These are phyloP conservation scores for Plectrocnemia conspersa DNA, from an alignment of 1,140 invertebrate genomes.

Conservation along the genomic window DNA sequence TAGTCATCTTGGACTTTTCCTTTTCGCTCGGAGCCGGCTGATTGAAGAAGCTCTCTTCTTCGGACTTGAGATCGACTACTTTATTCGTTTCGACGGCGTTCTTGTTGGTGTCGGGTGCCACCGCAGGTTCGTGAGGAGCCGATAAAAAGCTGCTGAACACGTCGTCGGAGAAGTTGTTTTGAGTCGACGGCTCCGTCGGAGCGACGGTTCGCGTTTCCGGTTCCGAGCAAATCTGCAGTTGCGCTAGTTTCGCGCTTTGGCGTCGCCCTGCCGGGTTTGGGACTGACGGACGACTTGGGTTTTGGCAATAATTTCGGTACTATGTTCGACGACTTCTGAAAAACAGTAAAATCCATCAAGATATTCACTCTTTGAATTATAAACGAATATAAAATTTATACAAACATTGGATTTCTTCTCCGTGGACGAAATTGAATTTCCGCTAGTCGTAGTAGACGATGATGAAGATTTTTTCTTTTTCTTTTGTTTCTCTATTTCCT, in stretches of 20 bases:
- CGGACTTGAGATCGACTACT: conserved; percentile 59
- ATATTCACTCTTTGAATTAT: conserved; percentile 2
- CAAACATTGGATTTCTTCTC: conserved; percentile 50
- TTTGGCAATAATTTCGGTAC: conserved; percentile 47
- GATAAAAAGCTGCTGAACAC: conserved; percentile 75
- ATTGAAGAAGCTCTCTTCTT: conserved; percentile 88
- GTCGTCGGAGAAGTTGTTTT: conserved; percentile 56
- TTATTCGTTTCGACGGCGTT: conserved; percentile 39
- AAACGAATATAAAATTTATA: conserved; percentile 14
- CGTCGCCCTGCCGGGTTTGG: conserved; percentile 60
- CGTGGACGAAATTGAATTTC: conserved; percentile 39
- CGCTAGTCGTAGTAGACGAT: conserved; percentile 44
- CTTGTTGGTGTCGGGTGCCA: conserved; percentile 40
- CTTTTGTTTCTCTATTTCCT: conserved; percentile 77
- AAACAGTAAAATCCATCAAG: conserved; percentile 26
- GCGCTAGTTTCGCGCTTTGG: conserved; percentile 48
- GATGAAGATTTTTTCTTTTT: conserved; percentile 69
- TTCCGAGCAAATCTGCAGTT: conserved; percentile 49
- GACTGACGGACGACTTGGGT: conserved; percentile 60
- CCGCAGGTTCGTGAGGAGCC: conserved; percentile 56
- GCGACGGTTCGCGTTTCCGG: conserved; percentile 41
- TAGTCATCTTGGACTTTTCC: conserved; percentile 79
- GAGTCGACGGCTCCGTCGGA: conserved; percentile 44
- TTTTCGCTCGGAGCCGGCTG: conserved; percentile 70
- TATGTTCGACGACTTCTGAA: conserved; percentile 47